Percentiles rank a stretch among this genome's conserved stretches.
phyloP scores from a whole-genome alignment of 2,888 invertebrate species.

The Nasonia oneida region DNA sequence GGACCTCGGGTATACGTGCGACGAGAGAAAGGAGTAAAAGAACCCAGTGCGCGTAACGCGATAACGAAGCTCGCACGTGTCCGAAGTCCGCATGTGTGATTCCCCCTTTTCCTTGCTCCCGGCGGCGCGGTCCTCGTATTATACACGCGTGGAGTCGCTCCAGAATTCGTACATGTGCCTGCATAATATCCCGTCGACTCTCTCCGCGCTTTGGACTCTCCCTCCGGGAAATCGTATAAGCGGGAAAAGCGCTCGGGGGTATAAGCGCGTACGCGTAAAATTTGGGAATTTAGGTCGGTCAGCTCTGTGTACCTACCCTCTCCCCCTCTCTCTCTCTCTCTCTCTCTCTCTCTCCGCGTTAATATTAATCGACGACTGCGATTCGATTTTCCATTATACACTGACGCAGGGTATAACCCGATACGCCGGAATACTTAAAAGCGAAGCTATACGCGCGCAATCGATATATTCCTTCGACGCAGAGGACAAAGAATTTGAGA shows the following conservation, averaged over 20 bases:
- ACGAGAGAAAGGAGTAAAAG: not conserved
- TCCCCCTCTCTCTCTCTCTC: no score
- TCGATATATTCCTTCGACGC: not conserved
- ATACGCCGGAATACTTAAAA: no score
- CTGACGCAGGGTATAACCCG: not conserved
- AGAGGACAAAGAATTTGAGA: not conserved
- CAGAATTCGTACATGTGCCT: conserved; percentile 59
- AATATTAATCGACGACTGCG: not conserved
- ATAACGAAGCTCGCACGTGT: conserved; percentile 52
- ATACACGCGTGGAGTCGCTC: not conserved
- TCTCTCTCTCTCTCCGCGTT: not conserved
- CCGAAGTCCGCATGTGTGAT: not conserved
- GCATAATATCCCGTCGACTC: conserved; percentile 59
- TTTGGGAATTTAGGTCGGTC: not conserved
- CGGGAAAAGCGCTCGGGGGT: not conserved
- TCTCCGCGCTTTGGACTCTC: not conserved
- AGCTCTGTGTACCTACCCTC: not conserved
- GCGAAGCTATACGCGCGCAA: not conserved
- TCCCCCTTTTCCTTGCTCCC: not conserved
- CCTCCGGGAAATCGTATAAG: conserved; percentile 19
- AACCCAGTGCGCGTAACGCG: conserved; percentile 46
- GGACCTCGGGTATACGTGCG: no score
- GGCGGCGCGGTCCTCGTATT: not conserved
- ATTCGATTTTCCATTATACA: not conserved
- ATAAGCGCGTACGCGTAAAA: not conserved